phyloP scores from a whole-genome alignment of 2,113 vertebrate genomes.

The Mesitornis unicolor region DNA sequence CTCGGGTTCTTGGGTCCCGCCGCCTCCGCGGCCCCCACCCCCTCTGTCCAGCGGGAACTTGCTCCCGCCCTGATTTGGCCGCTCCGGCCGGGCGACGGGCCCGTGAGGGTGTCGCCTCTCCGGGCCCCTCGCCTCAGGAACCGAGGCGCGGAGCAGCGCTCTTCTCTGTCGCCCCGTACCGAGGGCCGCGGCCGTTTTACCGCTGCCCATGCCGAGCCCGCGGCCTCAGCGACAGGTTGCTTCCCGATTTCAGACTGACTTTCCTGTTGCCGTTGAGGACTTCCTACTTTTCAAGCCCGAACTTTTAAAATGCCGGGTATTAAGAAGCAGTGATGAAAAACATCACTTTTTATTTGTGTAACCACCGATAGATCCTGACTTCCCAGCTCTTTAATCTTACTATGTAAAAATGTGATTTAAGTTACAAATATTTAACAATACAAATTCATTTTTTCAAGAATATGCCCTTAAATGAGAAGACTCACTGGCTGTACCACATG shows the following conservation, averaged over 20 bases:
- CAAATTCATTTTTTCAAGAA: not conserved
- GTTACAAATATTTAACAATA: not conserved
- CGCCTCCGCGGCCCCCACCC: not conserved
- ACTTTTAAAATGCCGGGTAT: not conserved
- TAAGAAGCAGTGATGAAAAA: not conserved
- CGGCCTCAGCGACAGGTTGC: not conserved
- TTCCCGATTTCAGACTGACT: not conserved
- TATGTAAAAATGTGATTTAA: not conserved
- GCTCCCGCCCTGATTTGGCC: not conserved
- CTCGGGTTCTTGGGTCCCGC: not conserved
- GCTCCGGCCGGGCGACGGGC: not conserved
- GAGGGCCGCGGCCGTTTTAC: accelerated
- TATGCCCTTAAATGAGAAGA: not conserved
- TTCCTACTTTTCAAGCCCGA: not conserved
- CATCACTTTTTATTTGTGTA: too few relatives aligned
- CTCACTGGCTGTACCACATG: not conserved
- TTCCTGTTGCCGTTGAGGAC: not conserved
- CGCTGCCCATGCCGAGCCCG: not conserved
- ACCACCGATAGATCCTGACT: not conserved
- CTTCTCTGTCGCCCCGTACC: accelerated
- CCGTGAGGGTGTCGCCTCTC: not conserved
- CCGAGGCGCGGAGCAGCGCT: not conserved
- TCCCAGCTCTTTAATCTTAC: not conserved
- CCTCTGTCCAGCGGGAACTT: not conserved
- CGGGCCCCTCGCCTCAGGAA: not conserved